A percentile compares a stretch with the other conserved stretches of the same genome.
Evolutionary conservation across 2,113 vertebrate genomes (phyloP).

Genomic region (Acrocephalus arundinaceus): DNA sequence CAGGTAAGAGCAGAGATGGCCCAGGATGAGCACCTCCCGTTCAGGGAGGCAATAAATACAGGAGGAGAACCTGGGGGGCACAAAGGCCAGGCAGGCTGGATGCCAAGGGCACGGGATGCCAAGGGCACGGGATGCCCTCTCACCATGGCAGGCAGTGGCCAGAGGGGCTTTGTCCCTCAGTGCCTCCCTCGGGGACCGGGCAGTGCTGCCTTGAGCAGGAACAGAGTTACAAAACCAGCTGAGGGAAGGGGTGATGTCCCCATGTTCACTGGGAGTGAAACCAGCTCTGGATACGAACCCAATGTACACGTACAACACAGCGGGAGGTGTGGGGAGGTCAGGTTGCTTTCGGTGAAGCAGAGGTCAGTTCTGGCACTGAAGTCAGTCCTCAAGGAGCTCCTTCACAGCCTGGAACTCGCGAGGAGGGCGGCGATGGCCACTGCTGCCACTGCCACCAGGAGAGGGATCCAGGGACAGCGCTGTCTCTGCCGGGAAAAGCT

Average conservation of each 20-base stretch:
- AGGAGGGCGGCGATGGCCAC: conserved; percentile 60
- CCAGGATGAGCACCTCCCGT: neutral
- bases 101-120: neutral
- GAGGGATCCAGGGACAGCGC: conserved; percentile 51
- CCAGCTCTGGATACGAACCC: neutral
- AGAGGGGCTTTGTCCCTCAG: neutral
- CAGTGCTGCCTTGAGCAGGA: neutral
- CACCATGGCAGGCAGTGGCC: accelerated
- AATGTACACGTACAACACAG: accelerated
- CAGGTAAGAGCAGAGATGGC: neutral
- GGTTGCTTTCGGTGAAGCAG: neutral
- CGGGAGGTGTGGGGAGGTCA: accelerated
- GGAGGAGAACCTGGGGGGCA: neutral
- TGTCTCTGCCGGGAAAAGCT: conserved; percentile 53
- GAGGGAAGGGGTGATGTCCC: neutral
- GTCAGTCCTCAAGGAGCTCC: neutral
- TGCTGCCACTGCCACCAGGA: conserved; percentile 52
- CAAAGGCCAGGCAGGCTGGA: neutral
- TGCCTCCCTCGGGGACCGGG: accelerated
- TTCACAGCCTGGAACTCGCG: conserved; percentile 35
- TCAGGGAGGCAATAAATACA: neutral
- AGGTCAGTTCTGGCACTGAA: neutral
- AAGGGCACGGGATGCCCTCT: accelerated
- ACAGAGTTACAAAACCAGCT: neutral
- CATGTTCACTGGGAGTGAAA: neutral